Conservation (phyloP, 2,113 vertebrate genomes). For the Sialia sialis region DNA sequence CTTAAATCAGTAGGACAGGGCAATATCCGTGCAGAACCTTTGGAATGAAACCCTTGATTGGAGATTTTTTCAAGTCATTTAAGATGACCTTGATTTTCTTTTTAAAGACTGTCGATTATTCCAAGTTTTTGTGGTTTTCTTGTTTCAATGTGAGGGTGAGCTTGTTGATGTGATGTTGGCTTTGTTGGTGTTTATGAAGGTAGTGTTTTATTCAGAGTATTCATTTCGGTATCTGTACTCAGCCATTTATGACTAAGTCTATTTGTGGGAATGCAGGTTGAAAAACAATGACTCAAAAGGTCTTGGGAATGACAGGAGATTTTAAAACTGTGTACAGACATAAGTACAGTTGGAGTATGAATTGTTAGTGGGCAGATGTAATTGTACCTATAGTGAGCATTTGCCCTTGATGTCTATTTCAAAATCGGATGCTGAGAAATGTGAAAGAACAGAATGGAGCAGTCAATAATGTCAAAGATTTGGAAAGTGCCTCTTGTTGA, state of each 20-base stretch:
- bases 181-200: not conserved
- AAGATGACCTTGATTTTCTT: not conserved
- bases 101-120: not conserved
- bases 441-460: not conserved
- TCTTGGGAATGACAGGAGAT: not conserved
- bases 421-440: not conserved
- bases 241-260: not conserved
- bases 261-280: not conserved
- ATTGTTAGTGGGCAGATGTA: not conserved
- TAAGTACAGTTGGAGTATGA: not conserved
- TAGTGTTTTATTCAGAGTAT: not conserved
- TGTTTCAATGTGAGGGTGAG: not conserved
- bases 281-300: not conserved
- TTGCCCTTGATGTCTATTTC: not conserved
- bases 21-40: not conserved
- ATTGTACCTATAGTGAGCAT: not conserved
- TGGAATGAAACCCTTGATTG: not conserved
- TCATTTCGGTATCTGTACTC: not conserved
- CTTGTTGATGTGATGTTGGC: not conserved
- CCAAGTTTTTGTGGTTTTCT: not conserved
- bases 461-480: not conserved
- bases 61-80: not conserved
- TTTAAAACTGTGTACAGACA: accelerated
- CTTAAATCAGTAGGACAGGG: not conserved
- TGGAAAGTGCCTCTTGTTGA: not conserved